Percentiles rank a stretch among this genome's conserved stretches.
phyloP scores from a whole-genome alignment of 2,888 invertebrate species.

The Salpingus planirostris region DNA sequence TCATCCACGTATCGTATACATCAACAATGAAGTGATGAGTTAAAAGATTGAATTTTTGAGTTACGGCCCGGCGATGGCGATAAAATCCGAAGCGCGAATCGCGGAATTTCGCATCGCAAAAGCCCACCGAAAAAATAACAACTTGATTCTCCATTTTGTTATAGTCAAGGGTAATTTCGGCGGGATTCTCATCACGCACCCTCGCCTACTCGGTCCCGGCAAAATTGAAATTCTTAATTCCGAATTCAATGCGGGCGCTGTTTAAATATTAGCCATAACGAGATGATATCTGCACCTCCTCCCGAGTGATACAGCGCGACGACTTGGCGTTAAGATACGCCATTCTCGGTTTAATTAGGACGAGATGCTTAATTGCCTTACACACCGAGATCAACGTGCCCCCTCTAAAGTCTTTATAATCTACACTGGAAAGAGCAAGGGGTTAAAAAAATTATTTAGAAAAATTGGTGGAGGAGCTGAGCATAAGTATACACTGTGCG shows the following conservation, averaged over 20 bases:
- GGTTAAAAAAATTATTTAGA: background rate
- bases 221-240: slow-evolving; percentile 29
- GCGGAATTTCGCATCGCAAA: too few relatives aligned
- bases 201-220: too few relatives aligned
- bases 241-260: slow-evolving; percentile 36
- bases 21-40: slow-evolving; percentile 25
- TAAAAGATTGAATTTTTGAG: slow-evolving; percentile 33
- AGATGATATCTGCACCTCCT: slow-evolving; percentile 30
- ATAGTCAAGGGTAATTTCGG: too few relatives aligned
- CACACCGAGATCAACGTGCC: slow-evolving; percentile 25
- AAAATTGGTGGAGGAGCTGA: too few relatives aligned
- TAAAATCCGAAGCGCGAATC: slow-evolving; percentile 11
- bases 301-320: slow-evolving; percentile 31
- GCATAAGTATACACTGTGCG: too few relatives aligned
- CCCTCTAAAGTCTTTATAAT: slow-evolving; percentile 4
- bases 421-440: slow-evolving; percentile 3
- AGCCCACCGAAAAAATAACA: too few relatives aligned
- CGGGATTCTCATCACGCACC: too few relatives aligned
- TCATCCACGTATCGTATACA: slow-evolving; percentile 18
- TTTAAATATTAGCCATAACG: slow-evolving; percentile 28
- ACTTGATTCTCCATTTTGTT: too few relatives aligned
- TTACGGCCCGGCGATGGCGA: slow-evolving; percentile 21
- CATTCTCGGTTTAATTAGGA: slow-evolving; percentile 36
- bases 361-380: slow-evolving; percentile 36
- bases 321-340: slow-evolving; percentile 33